Percentiles rank a stretch among this genome's conserved stretches.
Evolutionary conservation across 1,140 invertebrate species (phyloP).

Genomic region (Ooceraea biroi): DNA sequence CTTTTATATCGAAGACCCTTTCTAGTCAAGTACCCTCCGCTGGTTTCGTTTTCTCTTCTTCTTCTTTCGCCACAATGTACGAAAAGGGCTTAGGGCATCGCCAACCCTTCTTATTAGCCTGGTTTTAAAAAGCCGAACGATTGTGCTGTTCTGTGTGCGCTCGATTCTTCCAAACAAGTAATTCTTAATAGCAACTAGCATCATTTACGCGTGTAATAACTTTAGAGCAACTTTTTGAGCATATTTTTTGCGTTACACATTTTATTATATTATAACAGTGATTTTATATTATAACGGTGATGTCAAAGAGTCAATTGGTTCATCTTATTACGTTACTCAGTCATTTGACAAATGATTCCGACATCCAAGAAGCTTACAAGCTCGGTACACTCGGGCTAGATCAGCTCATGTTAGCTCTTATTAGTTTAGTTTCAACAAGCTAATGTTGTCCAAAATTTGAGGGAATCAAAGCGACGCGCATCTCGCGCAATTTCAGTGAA

Average conservation of each 20-base stretch:
- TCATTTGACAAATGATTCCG: neutral
- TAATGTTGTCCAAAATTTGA: slow-evolving; percentile 34
- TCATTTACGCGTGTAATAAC: slow-evolving; percentile 2
- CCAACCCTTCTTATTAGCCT: slow-evolving; percentile 38
- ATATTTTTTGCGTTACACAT: neutral
- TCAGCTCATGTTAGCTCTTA: slow-evolving; percentile 6
- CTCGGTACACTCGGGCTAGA: neutral
- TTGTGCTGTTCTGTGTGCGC: too few species aligned
- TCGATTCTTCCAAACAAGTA: neutral
- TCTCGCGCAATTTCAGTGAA: slow-evolving; percentile 46
- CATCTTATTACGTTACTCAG: neutral
- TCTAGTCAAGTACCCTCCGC: slow-evolving; percentile 78
- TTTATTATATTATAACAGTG: neutral
- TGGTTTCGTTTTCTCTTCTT: slow-evolving; percentile 61
- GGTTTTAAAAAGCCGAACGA: slow-evolving; percentile 49
- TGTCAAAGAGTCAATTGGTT: neutral
- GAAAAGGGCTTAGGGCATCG: slow-evolving; percentile 29
- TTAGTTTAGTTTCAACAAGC: slow-evolving; percentile 14
- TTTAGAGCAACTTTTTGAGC: neutral
- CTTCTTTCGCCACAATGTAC: slow-evolving; percentile 38
- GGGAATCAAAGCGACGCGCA: slow-evolving; percentile 24
- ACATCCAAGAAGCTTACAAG: neutral
- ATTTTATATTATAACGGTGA: neutral
- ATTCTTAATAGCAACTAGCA: neutral
- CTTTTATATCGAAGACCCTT: slow-evolving; percentile 79